Percentiles rank a stretch among this genome's conserved stretches.
Evolutionary conservation across 1,140 invertebrate genomes (phyloP).

Genomic region (Hormaphis cornu): DNA sequence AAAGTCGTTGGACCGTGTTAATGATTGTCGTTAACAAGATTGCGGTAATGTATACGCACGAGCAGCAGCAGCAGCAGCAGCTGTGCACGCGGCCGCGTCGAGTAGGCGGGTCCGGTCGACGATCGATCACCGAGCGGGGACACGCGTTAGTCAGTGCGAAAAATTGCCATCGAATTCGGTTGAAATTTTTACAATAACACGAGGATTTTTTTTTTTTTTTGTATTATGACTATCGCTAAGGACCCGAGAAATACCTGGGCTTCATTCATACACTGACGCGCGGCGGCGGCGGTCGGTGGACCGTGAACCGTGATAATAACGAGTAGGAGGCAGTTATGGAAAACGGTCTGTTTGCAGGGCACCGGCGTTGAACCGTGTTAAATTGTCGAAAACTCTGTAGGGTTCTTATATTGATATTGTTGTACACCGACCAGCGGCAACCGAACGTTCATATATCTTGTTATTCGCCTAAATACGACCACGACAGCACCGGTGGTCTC

Average conservation of each 20-base stretch:
- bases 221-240: slow-evolving; percentile 2
- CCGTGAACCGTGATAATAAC: not conserved
- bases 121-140: slow-evolving; percentile 23
- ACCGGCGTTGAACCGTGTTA: not conserved
- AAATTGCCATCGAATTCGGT: slow-evolving; percentile 30
- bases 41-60: slow-evolving; percentile 22
- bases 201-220: not conserved
- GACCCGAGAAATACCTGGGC: not conserved
- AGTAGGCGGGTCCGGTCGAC: slow-evolving; percentile 5
- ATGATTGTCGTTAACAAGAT: slow-evolving; percentile 32
- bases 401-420: not conserved
- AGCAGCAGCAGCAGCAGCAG: slow-evolving; percentile 25
- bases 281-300: not conserved
- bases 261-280: too few relatives aligned
- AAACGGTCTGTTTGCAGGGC: not conserved
- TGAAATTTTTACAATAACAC: not conserved
- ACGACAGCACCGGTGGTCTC: slow-evolving; percentile 5
- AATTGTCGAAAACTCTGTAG: not conserved
- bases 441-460: too few relatives aligned
- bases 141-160: not conserved
- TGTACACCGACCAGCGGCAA: too few relatives aligned
- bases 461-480: not conserved
- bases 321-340: not conserved
- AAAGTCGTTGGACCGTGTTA: slow-evolving; percentile 28
- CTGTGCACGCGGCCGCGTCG: too few relatives aligned